Evolutionary conservation across 2,888 invertebrate genomes (phyloP).

Genomic region (Tortricodes alternella): DNA sequence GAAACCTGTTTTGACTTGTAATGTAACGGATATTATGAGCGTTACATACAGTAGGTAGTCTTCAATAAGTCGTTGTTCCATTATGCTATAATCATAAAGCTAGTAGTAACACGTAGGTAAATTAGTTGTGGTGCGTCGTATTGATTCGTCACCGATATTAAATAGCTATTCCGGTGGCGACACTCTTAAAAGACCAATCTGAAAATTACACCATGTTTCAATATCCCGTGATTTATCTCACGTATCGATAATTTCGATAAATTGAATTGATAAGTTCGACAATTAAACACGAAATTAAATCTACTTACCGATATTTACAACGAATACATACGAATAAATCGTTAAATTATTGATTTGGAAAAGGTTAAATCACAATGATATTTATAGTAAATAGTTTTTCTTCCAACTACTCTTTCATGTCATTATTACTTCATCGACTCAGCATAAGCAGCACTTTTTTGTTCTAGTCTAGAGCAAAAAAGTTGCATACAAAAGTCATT

Average conservation of each 20-base stretch:
- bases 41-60: slow-evolving; percentile 56
- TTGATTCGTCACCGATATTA: slow-evolving; percentile 53
- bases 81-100: slow-evolving; percentile 55
- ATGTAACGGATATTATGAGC: slow-evolving; percentile 11
- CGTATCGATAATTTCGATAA: slow-evolving; percentile 17
- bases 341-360: slow-evolving; percentile 16
- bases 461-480: too few species aligned
- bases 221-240: slow-evolving; percentile 15
- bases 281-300: slow-evolving; percentile 32
- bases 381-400: slow-evolving; percentile 1
- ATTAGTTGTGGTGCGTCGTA: slow-evolving; percentile 44
- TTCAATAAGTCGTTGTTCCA: slow-evolving; percentile 73
- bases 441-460: too few species aligned
- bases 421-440: too few species aligned
- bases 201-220: slow-evolving; percentile 51
- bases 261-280: slow-evolving; percentile 13
- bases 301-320: slow-evolving; percentile 35
- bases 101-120: slow-evolving; percentile 47
- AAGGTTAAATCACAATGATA: slow-evolving; percentile 29
- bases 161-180: slow-evolving; percentile 73
- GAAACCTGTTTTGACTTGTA: slow-evolving; percentile 30
- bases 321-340: slow-evolving; percentile 18
- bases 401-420: neutral
- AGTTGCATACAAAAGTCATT: too few species aligned
- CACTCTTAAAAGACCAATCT: slow-evolving; percentile 82